Conservation (phyloP, 2,113 vertebrate genomes). For the Corvus moneduloides region DNA sequence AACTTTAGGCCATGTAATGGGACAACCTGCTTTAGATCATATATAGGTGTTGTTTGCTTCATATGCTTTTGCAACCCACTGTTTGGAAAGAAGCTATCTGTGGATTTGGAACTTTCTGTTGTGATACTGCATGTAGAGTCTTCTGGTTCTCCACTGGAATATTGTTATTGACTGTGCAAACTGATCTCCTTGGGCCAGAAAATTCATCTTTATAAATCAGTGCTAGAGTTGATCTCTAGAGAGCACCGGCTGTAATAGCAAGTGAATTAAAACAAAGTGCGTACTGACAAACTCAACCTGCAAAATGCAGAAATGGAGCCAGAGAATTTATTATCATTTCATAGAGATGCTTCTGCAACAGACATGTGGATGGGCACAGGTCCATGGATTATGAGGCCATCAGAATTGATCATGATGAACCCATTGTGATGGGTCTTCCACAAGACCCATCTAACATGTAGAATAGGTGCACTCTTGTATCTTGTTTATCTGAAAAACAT, state of each 20-base stretch:
- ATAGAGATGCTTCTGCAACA: not conserved
- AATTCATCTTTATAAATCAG: constrained; percentile 54
- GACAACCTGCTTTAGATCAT: not conserved
- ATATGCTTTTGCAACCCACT: constrained; percentile 7
- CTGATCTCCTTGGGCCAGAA: constrained; percentile 54
- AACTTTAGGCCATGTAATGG: not conserved
- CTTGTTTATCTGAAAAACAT: not conserved
- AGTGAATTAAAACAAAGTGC: constrained; percentile 46
- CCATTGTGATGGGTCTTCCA: not conserved
- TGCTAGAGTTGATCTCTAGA: not conserved
- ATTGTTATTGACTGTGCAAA: constrained; percentile 54
- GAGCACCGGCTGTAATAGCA: constrained; percentile 12
- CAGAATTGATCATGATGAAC: not conserved
- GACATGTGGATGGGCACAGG: no score
- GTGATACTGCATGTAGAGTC: not conserved
- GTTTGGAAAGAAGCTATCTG: constrained; percentile 34
- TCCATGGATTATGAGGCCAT: not conserved
- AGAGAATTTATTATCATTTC: not conserved
- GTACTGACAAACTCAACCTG: not conserved
- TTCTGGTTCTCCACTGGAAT: constrained; percentile 42
- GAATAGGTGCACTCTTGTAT: not conserved
- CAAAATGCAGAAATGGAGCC: not conserved
- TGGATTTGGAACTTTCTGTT: constrained; percentile 45
- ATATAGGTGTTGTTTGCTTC: not conserved
- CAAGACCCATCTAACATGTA: not conserved